Base-by-base conservation (phyloP, 2,888 invertebrate species). In the Diarsia mendica region DNA sequence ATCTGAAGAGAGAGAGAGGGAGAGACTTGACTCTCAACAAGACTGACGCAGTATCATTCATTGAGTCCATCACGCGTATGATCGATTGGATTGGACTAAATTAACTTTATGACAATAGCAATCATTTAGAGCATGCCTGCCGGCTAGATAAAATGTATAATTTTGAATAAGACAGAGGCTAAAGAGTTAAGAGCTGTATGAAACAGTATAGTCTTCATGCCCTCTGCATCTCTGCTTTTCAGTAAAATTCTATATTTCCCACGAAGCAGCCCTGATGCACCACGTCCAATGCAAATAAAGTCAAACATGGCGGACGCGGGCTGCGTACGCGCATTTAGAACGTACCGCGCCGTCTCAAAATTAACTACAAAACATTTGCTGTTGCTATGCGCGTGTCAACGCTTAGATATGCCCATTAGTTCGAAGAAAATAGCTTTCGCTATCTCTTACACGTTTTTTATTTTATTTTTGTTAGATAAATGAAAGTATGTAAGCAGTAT, bases 221-320 rank as follows among this genome's bases (percentile, higher is more conserved):
- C 18, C 1, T 65, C 1, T 65, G 18, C 33, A 60, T 28, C 58
- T 33, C 18, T 60, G 28, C 28, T 4, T 3, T 1, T 44, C 39
- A 8, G n/a, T n/a, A n/a, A n/a, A 44, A 44, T 6, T 28, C 10
- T 0, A 55, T 55, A 23, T 67, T 49, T 8, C 4, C 5, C 11
- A 11, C 11, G 61, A 49, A 75, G 8, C 89, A 90, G 64, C 91
- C 91, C 90, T 91, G 85, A 53, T 84, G 80, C 83, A 85, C 69
- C 66, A 74, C 65, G 67, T 74, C 70, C 39, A 82, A 85, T 84
- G 88, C 89, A 90, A 91, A 89, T 90, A 90, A 89, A 86, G 85
- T 84, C 77, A 77, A 89, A 80, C 75, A 76, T 74, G 77, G 77
- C 67, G 65, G 68, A 20, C 58, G 72, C 72, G 61, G 61, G 82